Evolutionary conservation across 2,888 invertebrate genomes (phyloP), one percentile per base, ranked within the genome.

Genomic region (Leptinotarsa haldemani): DNA sequence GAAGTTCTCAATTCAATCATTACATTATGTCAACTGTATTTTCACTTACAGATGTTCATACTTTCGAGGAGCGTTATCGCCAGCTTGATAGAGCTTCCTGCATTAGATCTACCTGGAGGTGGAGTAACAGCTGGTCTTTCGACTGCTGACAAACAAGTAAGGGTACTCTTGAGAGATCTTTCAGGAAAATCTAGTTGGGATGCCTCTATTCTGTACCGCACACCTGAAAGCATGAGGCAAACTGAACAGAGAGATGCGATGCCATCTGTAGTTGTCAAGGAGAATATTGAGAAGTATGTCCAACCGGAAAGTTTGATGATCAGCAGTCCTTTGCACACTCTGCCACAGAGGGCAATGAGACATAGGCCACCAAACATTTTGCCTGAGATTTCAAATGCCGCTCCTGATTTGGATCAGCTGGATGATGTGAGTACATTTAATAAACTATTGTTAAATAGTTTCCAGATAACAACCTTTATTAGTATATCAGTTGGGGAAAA

Each of bases 121-220:
- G 94, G 94, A 52, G 92, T 93, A 18, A 94, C 94, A 0, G 90
- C 92, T 82, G 95, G 95, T 15, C 87, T 96, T 50, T 91, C 93
- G 69, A 95, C 95, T 0, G 94, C 95, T 5, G 93, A 93, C 80
- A 94, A 94, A 65, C 94, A 94, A 90, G 88, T 88, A 71, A 91
- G 98, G 50, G 93, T 98, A 25, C 88, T 98, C 16, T 88, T 98
- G 75, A 91, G 98, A 12, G 97, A 98, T 88, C 90, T 97, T 71
- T 94, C 95, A 47, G 98, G 98, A 66, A 98, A 98, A 88, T 95
- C 96, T 67, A 96, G 96, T 82, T 98, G 98, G 98, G 98, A 98
- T 88, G 96, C 96, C 53, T 95, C 97, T 0, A 94, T 97, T 74
- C 89, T 98, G 0, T 96, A 96, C 87, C 93, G 94, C 84, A 93